Base-by-base conservation (phyloP, 1,140 invertebrate genomes). In the Caenorhabditis tropicalis region DNA sequence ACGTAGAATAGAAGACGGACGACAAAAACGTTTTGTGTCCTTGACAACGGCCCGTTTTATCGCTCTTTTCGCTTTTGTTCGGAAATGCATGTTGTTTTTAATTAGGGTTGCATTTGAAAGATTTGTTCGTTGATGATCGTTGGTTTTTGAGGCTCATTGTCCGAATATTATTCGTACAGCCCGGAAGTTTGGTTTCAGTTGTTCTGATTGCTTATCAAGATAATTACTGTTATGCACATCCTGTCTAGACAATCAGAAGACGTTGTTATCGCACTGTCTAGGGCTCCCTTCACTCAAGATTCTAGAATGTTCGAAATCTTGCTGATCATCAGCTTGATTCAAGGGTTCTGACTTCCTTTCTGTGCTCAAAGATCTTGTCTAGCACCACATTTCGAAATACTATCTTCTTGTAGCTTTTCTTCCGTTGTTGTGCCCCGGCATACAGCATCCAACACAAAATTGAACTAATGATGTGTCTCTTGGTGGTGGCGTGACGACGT, bases 381-480 rank as follows among this genome's bases (percentile, higher is more conserved):
- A 10, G 27, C 21, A 58, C 9, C 53, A 58, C 53, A 58, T 58
- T 58, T 58, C 53, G 53, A 58, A 58, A 58, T 31, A 0, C 21
- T 58, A 3, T 6, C 16, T 29, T 24, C 27, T 29, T 29, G 27
- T 29, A 9, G 53, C 53, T 65, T 33, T 36, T 24, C 58, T 39
- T 21, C n/a, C 58, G 31, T 36, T 36, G 9, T 16, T 51, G 48
- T 3, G 48, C 19, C 58, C 16, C 31, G 1, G 1, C 31, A 21
- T 9, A 27, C 58, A 15, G 6, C 15, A 1, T 19, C 29, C 29
- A 65, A n/a, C 58, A 31, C 58, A 43, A 74, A 74, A 43, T 74
- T 74, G 65, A 74, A 74, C 65, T 74, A 74, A 74, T 74, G 65
- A 74, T 74, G 65, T 46, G 36, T 43, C 5, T 58, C n/a, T 58